Evolutionary conservation across 2,113 vertebrate genomes (phyloP).

Genomic region (Paradoxurus hermaphroditus): DNA sequence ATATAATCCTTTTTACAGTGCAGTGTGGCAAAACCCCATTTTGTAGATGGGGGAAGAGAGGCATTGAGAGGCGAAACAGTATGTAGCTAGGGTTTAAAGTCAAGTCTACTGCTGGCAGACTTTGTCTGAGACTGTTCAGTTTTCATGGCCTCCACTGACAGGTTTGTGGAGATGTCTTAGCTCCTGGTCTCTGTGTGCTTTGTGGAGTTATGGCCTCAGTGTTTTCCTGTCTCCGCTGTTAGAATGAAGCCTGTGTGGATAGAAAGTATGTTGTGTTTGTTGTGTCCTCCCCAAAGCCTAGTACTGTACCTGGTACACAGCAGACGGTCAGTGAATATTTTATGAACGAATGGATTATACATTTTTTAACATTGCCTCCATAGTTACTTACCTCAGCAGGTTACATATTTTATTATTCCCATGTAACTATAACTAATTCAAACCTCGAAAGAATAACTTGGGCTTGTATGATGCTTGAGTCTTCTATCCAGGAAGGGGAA

Average conservation of each 20-base stretch:
- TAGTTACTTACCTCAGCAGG: constrained; percentile 21
- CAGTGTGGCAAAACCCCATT: not conserved
- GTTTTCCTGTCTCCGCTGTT: not conserved
- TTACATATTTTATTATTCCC: constrained; percentile 16
- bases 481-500: not conserved
- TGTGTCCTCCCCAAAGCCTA: not conserved
- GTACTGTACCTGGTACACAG: not conserved
- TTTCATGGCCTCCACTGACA: not conserved
- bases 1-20: not conserved
- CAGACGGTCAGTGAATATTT: not conserved
- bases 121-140: not conserved
- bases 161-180: not conserved
- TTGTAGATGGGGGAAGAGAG: not conserved
- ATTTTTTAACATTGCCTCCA: constrained; percentile 10
- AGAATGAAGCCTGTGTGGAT: not conserved
- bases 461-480: not conserved
- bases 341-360: constrained; percentile 15
- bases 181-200: not conserved
- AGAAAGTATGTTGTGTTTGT: not conserved
- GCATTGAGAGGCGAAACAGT: not conserved
- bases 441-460: constrained; percentile 39
- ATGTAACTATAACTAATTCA: not conserved
- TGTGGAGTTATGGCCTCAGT: not conserved
- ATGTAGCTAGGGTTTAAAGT: not conserved
- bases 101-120: not conserved